These are phyloP conservation scores for Pteronura brasiliensis DNA, from an alignment of 2,113 vertebrate species.

Conservation along the genomic window DNA sequence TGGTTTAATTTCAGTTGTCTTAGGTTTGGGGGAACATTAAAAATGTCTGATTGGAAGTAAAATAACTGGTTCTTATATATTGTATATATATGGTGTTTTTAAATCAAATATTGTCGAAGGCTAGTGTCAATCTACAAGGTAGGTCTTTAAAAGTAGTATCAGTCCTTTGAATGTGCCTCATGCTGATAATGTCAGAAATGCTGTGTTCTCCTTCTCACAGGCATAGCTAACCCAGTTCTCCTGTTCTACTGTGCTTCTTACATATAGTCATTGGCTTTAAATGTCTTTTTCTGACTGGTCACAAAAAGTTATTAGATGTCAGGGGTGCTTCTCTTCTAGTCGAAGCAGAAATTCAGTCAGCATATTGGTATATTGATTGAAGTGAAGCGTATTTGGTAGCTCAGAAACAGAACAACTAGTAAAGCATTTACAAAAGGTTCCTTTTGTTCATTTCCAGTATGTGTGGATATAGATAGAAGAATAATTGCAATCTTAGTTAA, in stretches of 20 bases:
- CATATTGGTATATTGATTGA: neutral
- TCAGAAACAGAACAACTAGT: neutral
- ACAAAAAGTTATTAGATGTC: neutral
- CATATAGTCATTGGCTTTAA: neutral
- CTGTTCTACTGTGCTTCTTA: neutral
- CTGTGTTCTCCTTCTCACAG: conserved; percentile 19
- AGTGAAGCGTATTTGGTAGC: neutral
- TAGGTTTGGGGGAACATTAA: conserved; percentile 10
- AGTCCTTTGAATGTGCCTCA: conserved; percentile 32
- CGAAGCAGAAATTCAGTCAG: neutral
- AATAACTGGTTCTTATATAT: conserved; percentile 2
- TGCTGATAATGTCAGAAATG: neutral
- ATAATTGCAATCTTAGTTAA: neutral
- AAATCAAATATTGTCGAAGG: conserved; percentile 41
- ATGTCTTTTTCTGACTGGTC: neutral
- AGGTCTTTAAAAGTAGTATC: conserved; percentile 60
- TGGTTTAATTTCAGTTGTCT: conserved; percentile 15
- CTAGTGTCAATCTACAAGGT: conserved; percentile 65
- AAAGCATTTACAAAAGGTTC: neutral
- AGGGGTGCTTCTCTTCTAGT: neutral
- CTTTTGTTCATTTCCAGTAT: neutral
- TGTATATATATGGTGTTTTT: conserved; percentile 46
- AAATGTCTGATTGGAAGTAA: neutral
- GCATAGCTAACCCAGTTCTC: neutral
- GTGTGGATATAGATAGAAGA: neutral